Evolutionary conservation across 2,113 vertebrate species (phyloP).

Genomic region (Platichthys flesus): DNA sequence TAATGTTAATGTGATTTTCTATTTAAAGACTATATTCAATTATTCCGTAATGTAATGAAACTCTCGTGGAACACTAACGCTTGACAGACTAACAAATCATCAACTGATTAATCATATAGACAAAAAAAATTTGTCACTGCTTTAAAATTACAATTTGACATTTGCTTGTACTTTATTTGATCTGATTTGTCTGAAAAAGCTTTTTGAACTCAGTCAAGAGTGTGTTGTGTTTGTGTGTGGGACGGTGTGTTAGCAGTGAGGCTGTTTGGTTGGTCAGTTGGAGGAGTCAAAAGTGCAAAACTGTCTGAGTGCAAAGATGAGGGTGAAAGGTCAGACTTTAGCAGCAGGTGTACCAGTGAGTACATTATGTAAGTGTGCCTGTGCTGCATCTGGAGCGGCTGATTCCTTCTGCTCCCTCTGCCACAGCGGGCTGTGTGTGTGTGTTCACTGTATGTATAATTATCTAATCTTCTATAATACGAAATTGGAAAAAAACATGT

Average conservation of each 20-base stretch:
- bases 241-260: not conserved
- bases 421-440: constrained; percentile 27
- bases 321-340: constrained; percentile 46
- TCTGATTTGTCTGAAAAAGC: too few species aligned
- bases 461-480: not conserved
- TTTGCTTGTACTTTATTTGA: too few species aligned
- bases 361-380: constrained; percentile 22
- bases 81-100: too few species aligned
- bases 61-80: not conserved
- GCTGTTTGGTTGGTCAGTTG: constrained; percentile 28
- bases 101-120: too few species aligned
- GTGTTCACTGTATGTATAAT: too few species aligned
- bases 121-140: too few species aligned
- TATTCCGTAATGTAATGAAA: not conserved
- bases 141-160: too few species aligned
- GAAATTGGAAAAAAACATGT: not conserved
- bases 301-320: constrained; percentile 47
- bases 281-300: constrained; percentile 50
- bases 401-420: constrained; percentile 11
- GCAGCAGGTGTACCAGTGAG: constrained; percentile 30
- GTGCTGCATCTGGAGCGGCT: constrained; percentile 21
- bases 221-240: too few species aligned
- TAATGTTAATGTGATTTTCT: not conserved
- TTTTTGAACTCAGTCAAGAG: too few species aligned
- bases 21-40: too few species aligned